Evolutionary conservation across 2,113 vertebrate species (phyloP), one percentile per base, ranked within the genome.

Genomic region (Mugil cephalus): DNA sequence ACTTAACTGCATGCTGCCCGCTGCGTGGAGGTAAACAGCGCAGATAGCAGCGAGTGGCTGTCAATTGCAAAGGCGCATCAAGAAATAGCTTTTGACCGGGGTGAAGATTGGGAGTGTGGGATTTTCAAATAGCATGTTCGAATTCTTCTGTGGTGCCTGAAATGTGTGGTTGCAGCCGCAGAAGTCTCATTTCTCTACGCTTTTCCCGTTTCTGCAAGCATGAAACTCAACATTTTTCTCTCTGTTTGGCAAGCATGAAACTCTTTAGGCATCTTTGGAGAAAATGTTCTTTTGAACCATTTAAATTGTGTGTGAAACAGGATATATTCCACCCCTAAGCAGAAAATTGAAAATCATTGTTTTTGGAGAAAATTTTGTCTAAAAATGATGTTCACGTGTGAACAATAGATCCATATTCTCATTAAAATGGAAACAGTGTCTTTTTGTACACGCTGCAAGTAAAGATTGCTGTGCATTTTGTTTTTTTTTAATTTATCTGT

Each of bases 21-120:
- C 78, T 51, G 78, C 11, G 72, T 52, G 30, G 21, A 69, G 70
- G 42, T 50, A 79, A 58, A 79, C 19, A 48, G 62, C 30, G 4
- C 56, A 61, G 63, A 65, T 12, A 60, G 52, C 51, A 55, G 74
- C 19, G 35, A 76, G 53, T 36, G 52, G 46, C 72, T 74, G 58
- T 72, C 52, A 11, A 53, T 47, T 17, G 10, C 53, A 46, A 68
- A 79, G 13, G 54, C 54, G 61, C 67, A 68, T 67, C 61, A 80
- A 72, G 60, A 76, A 74, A 53, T 24, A 36, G n/a, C 38, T 60
- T 61, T 69, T 58, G 62, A 74, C 30, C 11, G 1, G 7, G 21
- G 17, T n/a, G 21, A 66, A 69, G 53, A 36, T 10, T 14, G 60
- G 40, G 13, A 58, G 47, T 43, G 30, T 38, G 40, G 58, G 42